Evolutionary conservation across 2,888 invertebrate species (phyloP).

Genomic region (Scaptomyza flava): DNA sequence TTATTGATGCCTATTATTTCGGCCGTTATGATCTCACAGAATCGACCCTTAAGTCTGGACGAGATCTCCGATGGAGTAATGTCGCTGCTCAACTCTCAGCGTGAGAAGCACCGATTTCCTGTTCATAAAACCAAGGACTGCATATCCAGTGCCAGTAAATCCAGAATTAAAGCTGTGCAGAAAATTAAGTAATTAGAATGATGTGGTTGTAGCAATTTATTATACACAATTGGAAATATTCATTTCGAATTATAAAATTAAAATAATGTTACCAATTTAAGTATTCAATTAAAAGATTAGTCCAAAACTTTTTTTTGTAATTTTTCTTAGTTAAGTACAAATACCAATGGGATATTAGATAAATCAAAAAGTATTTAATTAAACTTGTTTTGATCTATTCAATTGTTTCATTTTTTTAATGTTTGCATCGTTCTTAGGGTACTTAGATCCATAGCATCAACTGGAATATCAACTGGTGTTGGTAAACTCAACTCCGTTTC

Average conservation of each 20-base stretch:
- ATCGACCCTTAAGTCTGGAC: conserved; percentile 62
- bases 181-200: conserved; percentile 13
- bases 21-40: conserved; percentile 62
- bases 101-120: conserved; percentile 21
- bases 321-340: too few species aligned
- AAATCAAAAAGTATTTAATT: too few species aligned
- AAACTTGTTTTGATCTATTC: too few species aligned
- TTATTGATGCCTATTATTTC: conserved; percentile 55
- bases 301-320: not conserved
- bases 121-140: conserved; percentile 14
- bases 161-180: conserved; percentile 6
- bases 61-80: conserved; percentile 57
- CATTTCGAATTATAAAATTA: not conserved
- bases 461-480: conserved; percentile 24
- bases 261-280: not conserved
- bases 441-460: conserved; percentile 20
- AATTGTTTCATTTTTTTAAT: not conserved
- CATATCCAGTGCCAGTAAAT: conserved; percentile 31
- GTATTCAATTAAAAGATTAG: not conserved
- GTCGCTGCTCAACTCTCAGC: conserved; percentile 42
- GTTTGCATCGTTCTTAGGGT: conserved; percentile 12
- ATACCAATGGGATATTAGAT: too few species aligned
- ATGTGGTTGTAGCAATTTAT: not conserved
- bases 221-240: not conserved
- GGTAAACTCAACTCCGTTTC: conserved; percentile 5